phyloP scores from a whole-genome alignment of 2,888 invertebrate genomes.

The Muscina levida region DNA sequence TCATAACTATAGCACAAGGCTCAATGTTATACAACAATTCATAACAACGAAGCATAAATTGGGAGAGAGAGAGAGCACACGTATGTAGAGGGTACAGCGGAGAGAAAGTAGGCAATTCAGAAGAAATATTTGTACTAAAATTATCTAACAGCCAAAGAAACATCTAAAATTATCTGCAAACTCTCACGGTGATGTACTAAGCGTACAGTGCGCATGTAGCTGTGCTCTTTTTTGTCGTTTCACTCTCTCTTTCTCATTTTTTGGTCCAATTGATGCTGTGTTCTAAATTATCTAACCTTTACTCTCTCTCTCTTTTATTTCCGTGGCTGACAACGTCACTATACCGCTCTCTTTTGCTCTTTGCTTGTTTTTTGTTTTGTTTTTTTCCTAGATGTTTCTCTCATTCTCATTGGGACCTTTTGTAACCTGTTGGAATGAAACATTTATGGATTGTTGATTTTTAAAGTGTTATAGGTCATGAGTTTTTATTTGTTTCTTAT shows the following conservation, averaged over 20 bases:
- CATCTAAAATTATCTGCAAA: neutral
- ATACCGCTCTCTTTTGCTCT: constrained; percentile 2
- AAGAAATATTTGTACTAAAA: constrained; percentile 5
- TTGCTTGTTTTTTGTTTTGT: neutral
- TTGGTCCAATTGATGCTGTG: constrained; percentile 37
- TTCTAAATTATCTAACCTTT: constrained; percentile 4
- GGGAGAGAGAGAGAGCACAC: neutral
- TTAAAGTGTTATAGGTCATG: constrained; percentile 64
- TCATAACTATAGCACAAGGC: constrained; percentile 39
- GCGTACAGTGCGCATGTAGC: neutral
- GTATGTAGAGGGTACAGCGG: neutral
- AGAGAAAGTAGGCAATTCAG: no score
- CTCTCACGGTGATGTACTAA: no score
- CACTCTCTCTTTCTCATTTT: neutral
- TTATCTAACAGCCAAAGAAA: neutral
- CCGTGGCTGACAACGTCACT: no score
- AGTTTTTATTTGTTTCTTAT: constrained; percentile 56
- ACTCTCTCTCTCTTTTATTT: constrained; percentile 4
- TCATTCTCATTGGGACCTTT: neutral
- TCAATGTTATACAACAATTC: constrained; percentile 55
- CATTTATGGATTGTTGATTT: constrained; percentile 64
- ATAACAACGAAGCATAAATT: constrained; percentile 1
- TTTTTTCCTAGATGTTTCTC: neutral
- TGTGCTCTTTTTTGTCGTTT: constrained; percentile 21
- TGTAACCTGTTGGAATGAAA: constrained; percentile 48